Evolutionary conservation across 2,888 invertebrate genomes (phyloP).

Genomic region (Tinea semifulvella): DNA sequence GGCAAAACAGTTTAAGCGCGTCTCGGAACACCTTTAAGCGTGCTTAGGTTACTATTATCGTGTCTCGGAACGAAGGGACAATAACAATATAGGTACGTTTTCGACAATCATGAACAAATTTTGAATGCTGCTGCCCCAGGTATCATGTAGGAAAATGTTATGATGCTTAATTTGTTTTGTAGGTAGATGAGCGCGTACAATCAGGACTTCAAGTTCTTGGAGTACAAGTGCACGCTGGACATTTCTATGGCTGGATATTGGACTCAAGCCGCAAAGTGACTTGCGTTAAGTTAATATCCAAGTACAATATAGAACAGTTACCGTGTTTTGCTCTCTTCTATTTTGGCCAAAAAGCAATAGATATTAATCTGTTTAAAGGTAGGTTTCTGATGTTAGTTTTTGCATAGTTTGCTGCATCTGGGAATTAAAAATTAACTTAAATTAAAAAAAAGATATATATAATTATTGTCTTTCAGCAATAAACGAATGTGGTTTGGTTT

Average conservation of each 20-base stretch:
- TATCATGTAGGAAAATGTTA: too few relatives aligned
- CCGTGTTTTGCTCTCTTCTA: slow-evolving; percentile 68
- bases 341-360: slow-evolving; percentile 63
- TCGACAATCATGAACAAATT: too few relatives aligned
- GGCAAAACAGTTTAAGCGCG: too few relatives aligned
- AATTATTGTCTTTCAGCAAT: slow-evolving; percentile 49
- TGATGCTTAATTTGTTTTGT: too few relatives aligned
- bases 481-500: slow-evolving; percentile 63
- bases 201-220: slow-evolving; percentile 39
- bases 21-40: too few relatives aligned
- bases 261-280: slow-evolving; percentile 29
- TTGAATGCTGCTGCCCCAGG: too few relatives aligned
- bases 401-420: not conserved
- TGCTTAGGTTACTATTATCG: too few relatives aligned
- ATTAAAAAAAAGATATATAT: not conserved
- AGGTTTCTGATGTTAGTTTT: too few relatives aligned
- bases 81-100: too few relatives aligned
- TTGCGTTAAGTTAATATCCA: slow-evolving; percentile 55
- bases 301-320: slow-evolving; percentile 44
- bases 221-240: slow-evolving; percentile 52
- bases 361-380: slow-evolving; percentile 57
- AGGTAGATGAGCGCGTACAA: slow-evolving; percentile 63
- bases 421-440: not conserved
- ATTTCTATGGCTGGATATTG: slow-evolving; percentile 59
- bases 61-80: too few relatives aligned